Evolutionary conservation across 1,140 invertebrate species (phyloP).

Genomic region (Ooceraea biroi): DNA sequence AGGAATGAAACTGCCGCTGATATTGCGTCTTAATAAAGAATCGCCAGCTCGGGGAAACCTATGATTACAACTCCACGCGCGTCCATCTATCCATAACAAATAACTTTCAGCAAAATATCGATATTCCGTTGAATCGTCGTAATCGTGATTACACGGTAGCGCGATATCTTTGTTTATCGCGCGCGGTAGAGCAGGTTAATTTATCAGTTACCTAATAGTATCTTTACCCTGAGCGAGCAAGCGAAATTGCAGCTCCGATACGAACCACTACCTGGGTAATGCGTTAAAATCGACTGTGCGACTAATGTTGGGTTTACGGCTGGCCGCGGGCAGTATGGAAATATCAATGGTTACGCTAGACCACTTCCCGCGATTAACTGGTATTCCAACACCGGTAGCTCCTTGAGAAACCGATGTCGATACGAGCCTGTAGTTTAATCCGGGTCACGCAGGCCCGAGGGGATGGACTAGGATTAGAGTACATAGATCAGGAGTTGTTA

Average conservation of each 20-base stretch:
- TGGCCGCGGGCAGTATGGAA: constrained; percentile 50
- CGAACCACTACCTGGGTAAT: constrained; percentile 37
- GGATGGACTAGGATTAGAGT: constrained; percentile 48
- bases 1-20: constrained; percentile 83
- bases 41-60: constrained; percentile 59
- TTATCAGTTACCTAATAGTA: constrained; percentile 49
- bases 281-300: constrained; percentile 58
- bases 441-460: constrained; percentile 52
- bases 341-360: constrained; percentile 64
- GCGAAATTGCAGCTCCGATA: constrained; percentile 39
- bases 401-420: constrained; percentile 48
- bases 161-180: background rate
- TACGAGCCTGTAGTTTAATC: constrained; percentile 52
- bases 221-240: constrained; percentile 46
- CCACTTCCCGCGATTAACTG: constrained; percentile 54
- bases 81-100: background rate
- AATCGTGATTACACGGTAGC: constrained; percentile 8
- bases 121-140: background rate
- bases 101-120: background rate
- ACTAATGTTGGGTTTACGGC: constrained; percentile 51
- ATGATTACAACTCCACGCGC: background rate
- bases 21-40: constrained; percentile 85
- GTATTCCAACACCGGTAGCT: constrained; percentile 56
- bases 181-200: background rate
- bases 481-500: constrained; percentile 47